Evolutionary conservation across 2,113 vertebrate species (phyloP), one percentile per base, ranked within the genome.

Genomic region (Baryphthengus martii): DNA sequence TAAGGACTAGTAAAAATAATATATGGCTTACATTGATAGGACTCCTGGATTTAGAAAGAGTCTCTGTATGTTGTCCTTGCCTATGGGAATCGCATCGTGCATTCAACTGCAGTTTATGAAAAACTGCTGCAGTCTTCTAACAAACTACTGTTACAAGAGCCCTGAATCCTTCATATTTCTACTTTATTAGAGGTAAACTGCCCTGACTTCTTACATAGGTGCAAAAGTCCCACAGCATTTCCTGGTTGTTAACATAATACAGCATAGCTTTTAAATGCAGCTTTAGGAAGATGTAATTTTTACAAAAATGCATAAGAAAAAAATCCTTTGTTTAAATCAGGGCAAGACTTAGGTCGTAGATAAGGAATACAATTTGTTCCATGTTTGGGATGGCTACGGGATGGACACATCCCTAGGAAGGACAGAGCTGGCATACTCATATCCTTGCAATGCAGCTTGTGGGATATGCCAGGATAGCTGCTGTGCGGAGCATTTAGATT

Each of bases 401-500:
- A 31, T 73, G 33, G 13, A 31, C 3, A 0, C 31, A 15, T 83
- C 28, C 29, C 13, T n/a, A 11, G 15, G 15, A 79, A 19, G 14
- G 76, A 23, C 17, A 61, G 28, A 91, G 29, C 23, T 73, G 65
- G 19, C 23, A 10, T 59, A 19, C 45, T 89, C 20, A 73, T 31
- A 68, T 59, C 24, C 52, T 79, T 80, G 52, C 28, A 71, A 40
- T 37, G 10, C 44, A 67, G 3, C 1, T 0, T 72, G 4, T 10
- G 10, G 26, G n/a, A 47, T 0, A 0, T 29, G 23, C 67, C 47
- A 50, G 45, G 47, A 71, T 33, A 37, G 10, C 58, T 50, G 17
- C 47, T 75, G 11, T 66, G 26, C 2, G 0, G 14, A 40, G 21
- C 3, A 0, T 39, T 59, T n/a, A n/a, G 37, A 13, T 29, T 79